Base-by-base conservation (phyloP, 2,113 vertebrate species). In the Trogon surrucura region DNA sequence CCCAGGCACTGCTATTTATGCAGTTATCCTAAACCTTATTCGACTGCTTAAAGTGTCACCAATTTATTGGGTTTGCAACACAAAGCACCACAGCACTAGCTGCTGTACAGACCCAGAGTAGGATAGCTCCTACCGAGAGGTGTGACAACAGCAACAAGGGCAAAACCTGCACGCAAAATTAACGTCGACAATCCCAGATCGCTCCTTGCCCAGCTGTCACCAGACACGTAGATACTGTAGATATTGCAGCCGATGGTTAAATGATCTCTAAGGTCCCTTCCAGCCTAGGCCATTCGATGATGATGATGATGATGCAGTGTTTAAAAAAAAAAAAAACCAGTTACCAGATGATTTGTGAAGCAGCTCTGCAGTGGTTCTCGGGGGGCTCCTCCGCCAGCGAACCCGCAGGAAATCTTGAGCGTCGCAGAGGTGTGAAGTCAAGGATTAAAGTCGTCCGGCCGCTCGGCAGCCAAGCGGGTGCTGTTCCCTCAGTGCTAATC, bases 261-360 rank as follows among this genome's bases (percentile, higher is more conserved):
- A 36, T 36, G 36, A 36, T 36, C 36, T 36, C 36, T 36, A 36
- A 36, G 36, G 36, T 36, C 36, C 36, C 36, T 36, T 36, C 36
- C 36, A 36, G 36, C 36, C 36, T 36, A 36, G 36, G 36, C 36
- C 36, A 36, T 36, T 36, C 36, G 7, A 36, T 36, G 36, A 36
- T 36, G 36, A 36, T 36, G 36, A 36, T 36, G 36, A 36, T 9
- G 9, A 13, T 30, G 47, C 0, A 21, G 8, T 29, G 44, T 80
- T 62, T 51, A 44, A 36, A 16, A 27, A 20, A 0, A 2, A 15
- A 47, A 47, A 16, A 47, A 45, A 45, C n/a, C 41, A 74, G 38
- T 36, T 34, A 8, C 8, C 16, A 51, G 32, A 21, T 10, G 87
- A 47, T 14, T 41, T 1, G 0, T 1, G 2, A 14, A 54, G 74